Base-by-base conservation (phyloP, 1,140 invertebrate species). In the Caerostris extrusa region DNA sequence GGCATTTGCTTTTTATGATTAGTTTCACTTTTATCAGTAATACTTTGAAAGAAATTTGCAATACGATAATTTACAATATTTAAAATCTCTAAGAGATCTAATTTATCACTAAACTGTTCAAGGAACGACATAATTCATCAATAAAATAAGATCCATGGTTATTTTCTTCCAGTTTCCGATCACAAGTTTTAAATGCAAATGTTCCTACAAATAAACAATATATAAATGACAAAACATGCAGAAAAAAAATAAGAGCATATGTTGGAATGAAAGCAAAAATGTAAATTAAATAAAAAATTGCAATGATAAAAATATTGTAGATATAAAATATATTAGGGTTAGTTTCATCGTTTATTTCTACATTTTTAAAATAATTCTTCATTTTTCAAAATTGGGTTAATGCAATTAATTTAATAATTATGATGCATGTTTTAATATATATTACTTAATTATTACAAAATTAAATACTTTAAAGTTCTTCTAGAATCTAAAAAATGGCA, bases 1-100 rank as follows among this genome's bases (percentile, higher is more conserved):
- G 99, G 98, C 95, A 99, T 98, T 96, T 99, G 99, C 96, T 99
- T 99, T 95, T 99, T 98, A 88, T 97, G 97, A 96, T 98, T 98
- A 98, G 99, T 99, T 14, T 97, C 96, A 2, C 97, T 96, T 94
- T 97, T 95, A 58, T 92, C 95, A 10, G 95, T 93, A 95, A 95
- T 92, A 1, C 96, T 96, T 92, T 96, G 95, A 95, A 96, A 96
- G 53, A 96, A 95, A 93, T 95, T 96, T 3, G 96, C 96, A 7
- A 97, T 96, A 93, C 96, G 96, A 14, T 97, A 97, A 95, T 97
- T 98, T 1, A 99, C 98, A 95, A 98, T 98, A 12, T 99, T 99
- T 93, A 99, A 96, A 85, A 99, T 96, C 53, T 98, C 98, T 17
- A 99, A 95, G 7, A 99, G 96, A 95, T 99, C 98, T 94, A 97